Percentiles rank a stretch among this genome's conserved stretches.
phyloP scores from a whole-genome alignment of 2,113 vertebrate species.

The Cyanoliseus patagonus region DNA sequence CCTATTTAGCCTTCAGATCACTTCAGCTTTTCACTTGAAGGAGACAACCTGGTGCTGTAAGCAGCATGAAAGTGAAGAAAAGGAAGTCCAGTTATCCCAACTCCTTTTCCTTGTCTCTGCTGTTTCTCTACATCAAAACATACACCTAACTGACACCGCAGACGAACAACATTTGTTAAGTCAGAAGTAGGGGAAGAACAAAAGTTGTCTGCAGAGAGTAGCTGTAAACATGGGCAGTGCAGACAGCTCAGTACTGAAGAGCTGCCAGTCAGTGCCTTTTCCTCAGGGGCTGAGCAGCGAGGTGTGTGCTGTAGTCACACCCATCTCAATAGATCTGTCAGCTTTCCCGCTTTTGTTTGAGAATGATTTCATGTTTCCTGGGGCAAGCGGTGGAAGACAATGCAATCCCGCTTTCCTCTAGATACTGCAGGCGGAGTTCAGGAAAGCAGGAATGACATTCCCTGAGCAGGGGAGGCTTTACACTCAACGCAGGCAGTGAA shows the following conservation, averaged over 20 bases:
- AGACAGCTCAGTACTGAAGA: background rate
- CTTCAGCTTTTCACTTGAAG: background rate
- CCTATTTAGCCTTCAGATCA: background rate
- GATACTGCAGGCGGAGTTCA: conserved; percentile 79
- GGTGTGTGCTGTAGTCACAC: conserved; percentile 75
- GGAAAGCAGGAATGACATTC: conserved; percentile 80
- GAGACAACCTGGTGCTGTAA: background rate
- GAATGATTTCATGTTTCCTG: conserved; percentile 85
- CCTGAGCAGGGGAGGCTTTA: conserved; percentile 47
- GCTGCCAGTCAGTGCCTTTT: conserved; percentile 24
- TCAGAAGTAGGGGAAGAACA: background rate
- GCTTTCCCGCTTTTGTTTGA: conserved; percentile 85
- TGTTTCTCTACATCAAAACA: background rate
- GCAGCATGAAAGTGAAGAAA: background rate
- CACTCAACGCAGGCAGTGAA: conserved; percentile 36
- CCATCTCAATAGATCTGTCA: conserved; percentile 80
- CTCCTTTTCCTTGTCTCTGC: background rate
- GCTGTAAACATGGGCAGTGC: fast-evolving
- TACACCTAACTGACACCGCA: background rate
- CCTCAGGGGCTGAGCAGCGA: conserved; percentile 44
- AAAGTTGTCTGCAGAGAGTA: background rate
- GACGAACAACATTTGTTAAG: background rate
- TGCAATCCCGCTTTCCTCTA: conserved; percentile 72
- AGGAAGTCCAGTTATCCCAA: background rate
- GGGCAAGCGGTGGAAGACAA: conserved; percentile 77